Evolutionary conservation across 2,797 vertebrate genomes (phyloP).

Genomic region (Alectoris magna): DNA sequence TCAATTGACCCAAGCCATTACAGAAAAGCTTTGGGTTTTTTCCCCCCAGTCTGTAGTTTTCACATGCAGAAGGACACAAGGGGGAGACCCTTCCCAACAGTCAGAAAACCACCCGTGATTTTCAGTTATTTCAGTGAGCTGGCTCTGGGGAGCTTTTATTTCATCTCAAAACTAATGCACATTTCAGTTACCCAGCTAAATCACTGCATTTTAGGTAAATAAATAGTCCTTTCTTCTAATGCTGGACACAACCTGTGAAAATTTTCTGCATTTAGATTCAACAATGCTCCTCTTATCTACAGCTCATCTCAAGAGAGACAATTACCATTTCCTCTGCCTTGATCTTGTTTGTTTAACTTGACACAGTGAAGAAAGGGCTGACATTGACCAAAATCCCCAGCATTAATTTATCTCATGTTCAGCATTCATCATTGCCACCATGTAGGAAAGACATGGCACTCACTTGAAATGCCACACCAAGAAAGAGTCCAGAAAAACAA

Average conservation of each 20-base stretch:
- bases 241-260: conserved; percentile 80
- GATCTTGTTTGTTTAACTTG: conserved; percentile 99
- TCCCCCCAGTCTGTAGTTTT: fast-evolving
- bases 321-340: conserved; percentile 94
- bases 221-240: conserved; percentile 75
- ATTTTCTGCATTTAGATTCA: conserved; percentile 85
- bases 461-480: conserved; percentile 78
- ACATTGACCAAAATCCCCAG: conserved; percentile 95
- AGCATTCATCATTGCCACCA: conserved; percentile 97
- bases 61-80: background rate
- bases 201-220: conserved; percentile 51
- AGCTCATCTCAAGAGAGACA: conserved; percentile 93
- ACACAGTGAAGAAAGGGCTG: conserved; percentile 97
- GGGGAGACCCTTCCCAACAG: background rate
- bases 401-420: conserved; percentile 99
- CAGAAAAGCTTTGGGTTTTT: too few species aligned
- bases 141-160: background rate
- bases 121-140: background rate
- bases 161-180: background rate
- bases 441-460: conserved; percentile 81
- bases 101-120: background rate
- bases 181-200: conserved; percentile 43
- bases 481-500: conserved; percentile 60
- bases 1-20: background rate
- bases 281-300: conserved; percentile 82